Evolutionary conservation across 2,888 invertebrate species (phyloP).

Genomic region (Meiosimyza platycephala): DNA sequence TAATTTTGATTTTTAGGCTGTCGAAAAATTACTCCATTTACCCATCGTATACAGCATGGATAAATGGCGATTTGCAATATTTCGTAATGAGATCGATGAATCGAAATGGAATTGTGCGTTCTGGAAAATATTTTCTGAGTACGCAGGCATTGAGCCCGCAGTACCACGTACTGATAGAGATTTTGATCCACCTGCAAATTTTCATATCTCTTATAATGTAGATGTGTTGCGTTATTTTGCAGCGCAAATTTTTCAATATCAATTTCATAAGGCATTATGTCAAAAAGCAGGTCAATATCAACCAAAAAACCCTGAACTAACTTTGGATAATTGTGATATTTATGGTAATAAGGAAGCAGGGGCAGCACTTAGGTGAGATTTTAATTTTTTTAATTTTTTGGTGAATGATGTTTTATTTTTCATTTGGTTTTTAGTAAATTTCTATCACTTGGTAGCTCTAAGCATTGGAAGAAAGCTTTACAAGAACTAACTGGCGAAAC

Average conservation of each 20-base stretch:
- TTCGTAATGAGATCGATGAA: conserved; percentile 72
- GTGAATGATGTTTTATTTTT: too few species aligned
- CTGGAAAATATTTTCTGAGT: conserved; percentile 73
- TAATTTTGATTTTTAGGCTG: conserved; percentile 64
- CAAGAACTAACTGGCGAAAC: conserved; percentile 80
- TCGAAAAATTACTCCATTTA: conserved; percentile 77
- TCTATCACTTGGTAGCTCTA: conserved; percentile 77
- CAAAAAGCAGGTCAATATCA: conserved; percentile 80
- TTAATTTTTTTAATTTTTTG: background rate
- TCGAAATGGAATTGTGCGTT: conserved; percentile 76
- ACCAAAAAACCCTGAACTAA: conserved; percentile 58
- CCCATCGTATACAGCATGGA: conserved; percentile 79
- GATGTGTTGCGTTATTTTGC: conserved; percentile 73
- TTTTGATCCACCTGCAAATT: conserved; percentile 84
- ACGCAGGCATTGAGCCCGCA: conserved; percentile 77
- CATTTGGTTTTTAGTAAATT: conserved; percentile 69
- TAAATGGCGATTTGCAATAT: conserved; percentile 77
- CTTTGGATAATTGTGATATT: conserved; percentile 7
- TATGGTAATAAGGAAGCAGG: background rate
- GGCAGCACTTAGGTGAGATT: background rate
- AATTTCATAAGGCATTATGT: conserved; percentile 76
- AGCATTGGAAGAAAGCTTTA: conserved; percentile 85
- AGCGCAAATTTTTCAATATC: conserved; percentile 71
- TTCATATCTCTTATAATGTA: conserved; percentile 78
- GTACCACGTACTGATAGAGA: conserved; percentile 74